These are phyloP conservation scores for Tamandua tetradactyla DNA, from an alignment of 2,797 vertebrate genomes.

Conservation along the genomic window DNA sequence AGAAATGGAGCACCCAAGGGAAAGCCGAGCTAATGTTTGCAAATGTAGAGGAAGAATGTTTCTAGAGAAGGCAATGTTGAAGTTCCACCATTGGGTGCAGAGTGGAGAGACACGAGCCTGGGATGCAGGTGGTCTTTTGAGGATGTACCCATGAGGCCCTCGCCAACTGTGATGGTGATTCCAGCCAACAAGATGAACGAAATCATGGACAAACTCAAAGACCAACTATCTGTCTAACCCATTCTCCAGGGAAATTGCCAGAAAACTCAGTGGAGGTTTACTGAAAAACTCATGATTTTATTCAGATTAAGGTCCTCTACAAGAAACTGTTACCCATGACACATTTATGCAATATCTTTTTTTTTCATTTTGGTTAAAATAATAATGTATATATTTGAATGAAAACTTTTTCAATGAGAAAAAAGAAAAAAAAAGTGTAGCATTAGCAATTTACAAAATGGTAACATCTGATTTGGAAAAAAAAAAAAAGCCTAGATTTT, in stretches of 20 bases:
- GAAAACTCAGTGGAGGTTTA: not conserved
- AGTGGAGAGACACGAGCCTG: slow-evolving; percentile 91
- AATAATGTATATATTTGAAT: not conserved
- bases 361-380: not conserved
- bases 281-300: not conserved
- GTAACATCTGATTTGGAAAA: not conserved
- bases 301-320: not conserved
- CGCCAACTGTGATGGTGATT: slow-evolving; percentile 92
- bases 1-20: slow-evolving; percentile 76
- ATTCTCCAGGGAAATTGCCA: no score
- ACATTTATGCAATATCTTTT: not conserved
- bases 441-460: not conserved
- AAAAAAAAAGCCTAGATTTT: not conserved
- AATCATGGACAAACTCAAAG: slow-evolving; percentile 93
- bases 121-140: slow-evolving; percentile 93
- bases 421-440: not conserved
- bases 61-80: slow-evolving; percentile 91
- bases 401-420: not conserved
- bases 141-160: slow-evolving; percentile 94
- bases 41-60: slow-evolving; percentile 96
- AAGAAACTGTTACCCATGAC: not conserved
- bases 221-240: slow-evolving; percentile 89
- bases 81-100: slow-evolving; percentile 94
- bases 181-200: slow-evolving; percentile 88
- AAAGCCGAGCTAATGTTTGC: slow-evolving; percentile 91